Conservation (phyloP, 2,797 vertebrate species). For the Pterois miles region DNA sequence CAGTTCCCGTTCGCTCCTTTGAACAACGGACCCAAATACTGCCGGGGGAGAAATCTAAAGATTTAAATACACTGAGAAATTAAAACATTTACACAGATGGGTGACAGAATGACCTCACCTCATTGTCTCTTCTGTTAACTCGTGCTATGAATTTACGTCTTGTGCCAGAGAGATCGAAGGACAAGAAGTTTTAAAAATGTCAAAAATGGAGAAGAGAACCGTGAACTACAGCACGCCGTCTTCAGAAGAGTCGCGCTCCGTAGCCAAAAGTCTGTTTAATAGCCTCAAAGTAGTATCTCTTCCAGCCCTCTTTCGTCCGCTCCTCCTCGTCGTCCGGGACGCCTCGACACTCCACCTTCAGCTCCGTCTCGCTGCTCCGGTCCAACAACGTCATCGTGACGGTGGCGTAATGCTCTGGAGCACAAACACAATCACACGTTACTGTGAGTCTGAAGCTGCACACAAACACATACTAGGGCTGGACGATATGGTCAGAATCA, state of each 20-base stretch:
- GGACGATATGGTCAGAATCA: no score
- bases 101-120: constrained; percentile 12
- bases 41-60: background rate
- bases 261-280: constrained; percentile 99
- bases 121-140: constrained; percentile 16
- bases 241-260: constrained; percentile 92
- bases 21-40: constrained; percentile 42
- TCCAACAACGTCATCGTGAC: constrained; percentile 89
- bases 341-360: constrained; percentile 90
- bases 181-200: constrained; percentile 44
- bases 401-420: constrained; percentile 91
- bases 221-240: background rate
- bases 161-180: constrained; percentile 40
- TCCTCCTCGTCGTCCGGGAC: constrained; percentile 93
- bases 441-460: background rate
- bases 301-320: constrained; percentile 93
- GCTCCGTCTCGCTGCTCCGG: constrained; percentile 91
- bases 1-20: constrained; percentile 25
- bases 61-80: constrained; percentile 59
- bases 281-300: constrained; percentile 95
- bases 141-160: constrained; percentile 26
- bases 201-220: background rate
- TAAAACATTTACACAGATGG: constrained; percentile 54
- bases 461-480: background rate
- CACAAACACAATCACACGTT: accelerated